Evolutionary conservation across 2,888 invertebrate species (phyloP), one percentile per base, ranked within the genome.

Genomic region (Aplocera efformata): DNA sequence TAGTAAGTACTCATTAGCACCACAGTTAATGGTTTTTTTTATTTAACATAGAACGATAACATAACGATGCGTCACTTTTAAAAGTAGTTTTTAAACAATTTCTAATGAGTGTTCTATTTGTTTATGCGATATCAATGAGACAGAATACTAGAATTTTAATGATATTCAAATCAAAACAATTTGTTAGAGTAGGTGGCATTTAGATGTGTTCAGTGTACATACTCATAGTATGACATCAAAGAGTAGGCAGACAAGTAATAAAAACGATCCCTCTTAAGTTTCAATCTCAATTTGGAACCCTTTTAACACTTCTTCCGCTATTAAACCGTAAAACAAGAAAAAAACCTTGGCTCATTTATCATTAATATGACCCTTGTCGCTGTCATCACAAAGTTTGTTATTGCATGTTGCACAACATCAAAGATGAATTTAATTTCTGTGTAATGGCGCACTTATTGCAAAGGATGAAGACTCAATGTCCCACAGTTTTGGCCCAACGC

Each of bases 301-400:
- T 75, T 75, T 76, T 71, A 72, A 73, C 72, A 65, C 73, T 50
- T 39, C 63, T 70, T 80, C 78, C 79, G 74, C 73, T 71, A 72
- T 70, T 64, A 79, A 73, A 57, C 53, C 50, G 48, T 56, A 54
- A 54, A 51, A 58, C 48, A 58, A 58, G 53, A 42, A 50, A 54
- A 58, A 49, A 50, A 20, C 31, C n/a, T n/a, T n/a, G n/a, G n/a
- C n/a, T n/a, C 10, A 29, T 36, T 24, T 27, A 43, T 11, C 22
- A 30, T 35, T 13, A 48, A 13, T 27, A 20, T 26, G 28, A 11
- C 42, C 34, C 31, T 42, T 31, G 8, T 23, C 3, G 10, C 7
- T 6, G 2, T 26, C 7, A 10, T 21, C 10, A 34, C 31, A 50
- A 40, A 39, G 43, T 42, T 28, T n/a, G 6, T 6, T 34, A 30